Conservation (phyloP, 2,888 invertebrate genomes). For the Napeogenes sylphis region DNA sequence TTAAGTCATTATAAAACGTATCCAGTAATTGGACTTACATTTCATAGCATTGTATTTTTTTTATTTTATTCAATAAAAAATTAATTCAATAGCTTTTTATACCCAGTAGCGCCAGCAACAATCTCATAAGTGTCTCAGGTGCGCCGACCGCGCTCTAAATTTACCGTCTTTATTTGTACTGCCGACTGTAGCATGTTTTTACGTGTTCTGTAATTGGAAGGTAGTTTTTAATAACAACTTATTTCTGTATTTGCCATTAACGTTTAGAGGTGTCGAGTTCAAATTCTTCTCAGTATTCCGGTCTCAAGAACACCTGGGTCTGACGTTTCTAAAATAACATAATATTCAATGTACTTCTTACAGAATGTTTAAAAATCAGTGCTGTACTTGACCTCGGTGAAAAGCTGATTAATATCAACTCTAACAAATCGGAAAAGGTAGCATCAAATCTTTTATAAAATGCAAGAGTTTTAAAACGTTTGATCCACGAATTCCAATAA, state of each 20-base stretch:
- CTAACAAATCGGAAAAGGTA: too few relatives aligned
- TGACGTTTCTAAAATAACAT: conserved; percentile 16
- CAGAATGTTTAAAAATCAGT: not conserved
- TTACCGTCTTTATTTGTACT: conserved; percentile 76
- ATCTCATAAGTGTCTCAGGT: conserved; percentile 65
- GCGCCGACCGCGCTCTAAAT: conserved; percentile 73
- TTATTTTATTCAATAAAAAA: too few relatives aligned
- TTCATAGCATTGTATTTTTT: too few relatives aligned
- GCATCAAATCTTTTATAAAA: too few relatives aligned
- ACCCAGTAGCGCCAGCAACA: conserved; percentile 55
- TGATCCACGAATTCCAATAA: too few relatives aligned
- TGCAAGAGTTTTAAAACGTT: too few relatives aligned
- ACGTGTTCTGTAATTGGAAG: conserved; percentile 53
- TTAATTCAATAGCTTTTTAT: not conserved
- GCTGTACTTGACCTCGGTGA: not conserved
- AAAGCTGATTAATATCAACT: not conserved
- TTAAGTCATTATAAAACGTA: too few relatives aligned
- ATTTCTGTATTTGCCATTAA: conserved; percentile 41
- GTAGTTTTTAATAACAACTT: conserved; percentile 56
- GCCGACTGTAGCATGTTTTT: conserved; percentile 58
- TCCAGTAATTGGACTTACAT: too few relatives aligned
- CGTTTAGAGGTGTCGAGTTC: conserved; percentile 33
- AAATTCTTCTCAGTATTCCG: conserved; percentile 27
- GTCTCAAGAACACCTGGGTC: conserved; percentile 33
- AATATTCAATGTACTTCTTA: not conserved